A percentile compares a stretch with the other conserved stretches of the same genome.
Conservation (phyloP, 2,797 vertebrate genomes). For the Hyperoplus lanceolatus region DNA sequence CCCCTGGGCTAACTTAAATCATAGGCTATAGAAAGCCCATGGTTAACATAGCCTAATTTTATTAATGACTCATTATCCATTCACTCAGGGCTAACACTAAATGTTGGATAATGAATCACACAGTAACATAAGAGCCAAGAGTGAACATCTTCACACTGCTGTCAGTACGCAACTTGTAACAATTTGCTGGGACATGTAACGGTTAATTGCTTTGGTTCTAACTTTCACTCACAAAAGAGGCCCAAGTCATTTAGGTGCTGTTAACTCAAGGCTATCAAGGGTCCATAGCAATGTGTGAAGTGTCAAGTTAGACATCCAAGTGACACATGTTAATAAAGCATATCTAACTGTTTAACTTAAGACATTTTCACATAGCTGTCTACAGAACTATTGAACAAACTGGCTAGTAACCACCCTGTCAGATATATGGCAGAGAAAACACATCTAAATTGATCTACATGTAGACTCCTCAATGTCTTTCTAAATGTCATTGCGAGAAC, state of each 20-base stretch:
- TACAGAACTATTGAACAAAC: not conserved
- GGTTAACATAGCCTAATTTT: conserved; percentile 3
- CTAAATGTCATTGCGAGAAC: not conserved
- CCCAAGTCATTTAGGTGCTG: not conserved
- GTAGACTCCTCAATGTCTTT: not conserved
- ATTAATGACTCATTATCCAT: conserved; percentile 21
- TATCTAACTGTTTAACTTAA: not conserved
- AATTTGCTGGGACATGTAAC: conserved; percentile 23
- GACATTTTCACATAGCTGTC: not conserved
- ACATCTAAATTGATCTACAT: conserved; percentile 1
- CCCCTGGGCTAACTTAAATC: not conserved
- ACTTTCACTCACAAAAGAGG: not conserved
- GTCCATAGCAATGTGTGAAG: not conserved
- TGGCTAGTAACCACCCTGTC: conserved; percentile 3
- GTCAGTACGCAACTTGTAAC: conserved; percentile 6
- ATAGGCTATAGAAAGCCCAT: not conserved
- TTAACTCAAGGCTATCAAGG: not conserved
- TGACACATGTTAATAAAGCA: not conserved
- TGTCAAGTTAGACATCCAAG: not conserved
- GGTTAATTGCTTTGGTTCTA: conserved; percentile 27
- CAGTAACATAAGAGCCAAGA: conserved; percentile 2
- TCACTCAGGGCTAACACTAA: conserved; percentile 24
- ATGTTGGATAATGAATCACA: conserved; percentile 14
- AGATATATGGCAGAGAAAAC: conserved; percentile 24
- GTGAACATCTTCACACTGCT: conserved; percentile 28